A percentile compares a stretch with the other conserved stretches of the same genome.
Evolutionary conservation across 1,140 invertebrate species (phyloP).

Genomic region (Centruroides vittatus): DNA sequence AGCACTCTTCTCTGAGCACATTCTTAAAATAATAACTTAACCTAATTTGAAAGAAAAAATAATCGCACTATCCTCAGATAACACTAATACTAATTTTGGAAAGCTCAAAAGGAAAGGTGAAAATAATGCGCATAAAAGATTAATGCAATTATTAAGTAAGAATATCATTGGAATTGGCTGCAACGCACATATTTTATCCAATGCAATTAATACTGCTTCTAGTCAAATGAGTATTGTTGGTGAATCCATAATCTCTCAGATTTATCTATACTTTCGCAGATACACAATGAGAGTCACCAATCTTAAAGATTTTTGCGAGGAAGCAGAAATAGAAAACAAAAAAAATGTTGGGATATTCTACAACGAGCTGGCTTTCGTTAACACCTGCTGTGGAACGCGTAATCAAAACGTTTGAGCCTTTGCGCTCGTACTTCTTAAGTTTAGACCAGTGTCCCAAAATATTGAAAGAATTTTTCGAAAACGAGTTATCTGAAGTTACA

Average conservation of each 20-base stretch:
- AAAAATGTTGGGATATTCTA: conserved; percentile 17
- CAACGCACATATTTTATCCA: conserved; percentile 1
- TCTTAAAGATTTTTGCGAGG: conserved; percentile 22
- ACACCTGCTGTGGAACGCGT: conserved; percentile 14
- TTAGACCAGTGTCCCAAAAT: neutral
- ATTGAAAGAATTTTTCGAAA: neutral
- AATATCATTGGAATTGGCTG: neutral
- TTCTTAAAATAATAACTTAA: too few species aligned
- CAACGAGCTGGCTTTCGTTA: conserved; percentile 19
- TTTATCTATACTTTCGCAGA: neutral
- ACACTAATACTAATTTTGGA: conserved; percentile 4
- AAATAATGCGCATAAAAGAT: neutral
- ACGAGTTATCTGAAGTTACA: neutral
- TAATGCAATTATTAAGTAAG: neutral
- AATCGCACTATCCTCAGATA: neutral
- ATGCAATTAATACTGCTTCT: neutral
- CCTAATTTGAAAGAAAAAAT: neutral
- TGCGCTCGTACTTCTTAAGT: conserved; percentile 1
- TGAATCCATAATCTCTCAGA: neutral
- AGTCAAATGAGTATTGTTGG: neutral
- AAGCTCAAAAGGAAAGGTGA: neutral
- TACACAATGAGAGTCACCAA: neutral
- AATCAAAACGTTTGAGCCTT: conserved; percentile 1
- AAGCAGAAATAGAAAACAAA: conserved; percentile 16
- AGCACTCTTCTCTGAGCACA: too few species aligned